A percentile compares a stretch with the other conserved stretches of the same genome.
Conservation (phyloP, 2,113 vertebrate species). For the Nibea coibor region DNA sequence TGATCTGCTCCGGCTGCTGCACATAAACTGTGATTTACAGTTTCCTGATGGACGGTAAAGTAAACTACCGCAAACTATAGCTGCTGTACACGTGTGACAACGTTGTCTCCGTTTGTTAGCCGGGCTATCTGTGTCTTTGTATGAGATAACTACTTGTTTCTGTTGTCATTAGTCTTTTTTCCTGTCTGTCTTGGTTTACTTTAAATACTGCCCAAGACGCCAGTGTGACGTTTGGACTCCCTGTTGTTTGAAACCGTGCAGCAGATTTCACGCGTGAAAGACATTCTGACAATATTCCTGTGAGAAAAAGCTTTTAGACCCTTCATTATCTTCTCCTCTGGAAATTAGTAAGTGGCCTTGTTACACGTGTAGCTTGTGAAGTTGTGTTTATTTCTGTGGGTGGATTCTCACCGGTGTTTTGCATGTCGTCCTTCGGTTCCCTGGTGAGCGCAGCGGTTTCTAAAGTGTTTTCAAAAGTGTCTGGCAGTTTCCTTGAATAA, state of each 20-base stretch:
- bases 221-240: neutral
- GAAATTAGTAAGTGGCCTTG: conserved; percentile 8
- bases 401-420: conserved; percentile 5
- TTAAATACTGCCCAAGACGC: neutral
- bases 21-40: no score
- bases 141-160: neutral
- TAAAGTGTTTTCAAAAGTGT: conserved; percentile 17
- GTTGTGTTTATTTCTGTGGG: conserved; percentile 28
- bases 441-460: conserved; percentile 10
- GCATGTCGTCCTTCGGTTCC: conserved; percentile 5
- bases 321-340: conserved; percentile 1
- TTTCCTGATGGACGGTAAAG: no score
- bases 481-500: neutral
- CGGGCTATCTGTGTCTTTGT: neutral
- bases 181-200: neutral
- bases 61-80: no score
- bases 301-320: conserved; percentile 1
- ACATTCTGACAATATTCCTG: neutral
- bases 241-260: neutral
- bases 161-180: neutral
- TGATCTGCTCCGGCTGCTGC: no score
- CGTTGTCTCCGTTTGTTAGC: no score
- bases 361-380: neutral
- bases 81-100: no score
- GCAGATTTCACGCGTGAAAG: neutral